phyloP scores from a whole-genome alignment of 2,113 vertebrate species.

The Miniopterus natalensis region DNA sequence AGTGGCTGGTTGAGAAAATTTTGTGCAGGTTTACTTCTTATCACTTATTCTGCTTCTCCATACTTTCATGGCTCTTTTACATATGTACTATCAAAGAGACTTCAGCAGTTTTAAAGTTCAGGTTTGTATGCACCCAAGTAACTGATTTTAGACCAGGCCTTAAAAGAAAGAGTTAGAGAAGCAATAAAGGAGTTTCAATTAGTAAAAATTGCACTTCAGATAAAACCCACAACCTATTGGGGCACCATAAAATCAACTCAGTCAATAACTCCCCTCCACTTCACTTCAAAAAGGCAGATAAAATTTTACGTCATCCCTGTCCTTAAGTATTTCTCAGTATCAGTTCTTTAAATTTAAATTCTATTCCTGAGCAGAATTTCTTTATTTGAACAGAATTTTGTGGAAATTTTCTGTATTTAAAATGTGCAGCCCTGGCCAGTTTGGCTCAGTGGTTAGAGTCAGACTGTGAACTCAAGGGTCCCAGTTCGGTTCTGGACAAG shows the following conservation, averaged over 20 bases:
- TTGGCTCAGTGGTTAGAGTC: too few species aligned
- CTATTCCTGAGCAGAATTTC: background rate
- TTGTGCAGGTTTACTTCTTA: conserved; percentile 33
- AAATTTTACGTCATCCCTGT: conserved; percentile 25
- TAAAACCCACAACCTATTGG: conserved; percentile 41
- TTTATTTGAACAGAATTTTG: background rate
- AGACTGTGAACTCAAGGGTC: too few species aligned
- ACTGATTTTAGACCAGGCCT: conserved; percentile 39
- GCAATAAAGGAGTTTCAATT: conserved; percentile 59
- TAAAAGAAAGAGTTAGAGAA: conserved; percentile 44
- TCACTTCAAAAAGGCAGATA: conserved; percentile 35
- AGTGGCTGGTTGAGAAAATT: conserved; percentile 39
- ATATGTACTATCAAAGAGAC: conserved; percentile 13
- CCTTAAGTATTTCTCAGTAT: conserved; percentile 28
- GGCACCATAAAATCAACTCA: conserved; percentile 6
- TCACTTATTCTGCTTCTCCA: conserved; percentile 53
- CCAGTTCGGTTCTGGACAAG: too few species aligned
- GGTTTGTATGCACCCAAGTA: conserved; percentile 38
- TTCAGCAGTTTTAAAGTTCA: conserved; percentile 47
- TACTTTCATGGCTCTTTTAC: background rate
- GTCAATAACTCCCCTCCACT: background rate
- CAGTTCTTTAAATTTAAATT: conserved; percentile 20
- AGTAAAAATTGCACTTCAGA: conserved; percentile 45
- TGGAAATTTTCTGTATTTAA: background rate
- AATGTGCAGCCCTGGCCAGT: background rate